A percentile compares a stretch with the other conserved stretches of the same genome.
Evolutionary conservation across 1,140 invertebrate species (phyloP).

Genomic region (Tribolium castaneum): DNA sequence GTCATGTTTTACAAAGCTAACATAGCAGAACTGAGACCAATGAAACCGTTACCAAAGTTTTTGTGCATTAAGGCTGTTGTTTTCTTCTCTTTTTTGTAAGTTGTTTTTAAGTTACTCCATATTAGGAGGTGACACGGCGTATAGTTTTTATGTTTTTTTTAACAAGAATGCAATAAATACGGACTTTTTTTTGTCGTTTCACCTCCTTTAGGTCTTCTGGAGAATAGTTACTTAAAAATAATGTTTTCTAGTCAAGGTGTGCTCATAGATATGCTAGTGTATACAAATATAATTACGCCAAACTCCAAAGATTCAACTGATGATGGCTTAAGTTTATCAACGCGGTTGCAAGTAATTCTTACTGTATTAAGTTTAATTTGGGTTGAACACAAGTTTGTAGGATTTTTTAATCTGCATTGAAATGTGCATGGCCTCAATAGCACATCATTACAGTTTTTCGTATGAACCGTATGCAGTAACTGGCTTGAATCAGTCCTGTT

Average conservation of each 20-base stretch:
- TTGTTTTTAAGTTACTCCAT: neutral
- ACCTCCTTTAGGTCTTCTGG: too few species aligned
- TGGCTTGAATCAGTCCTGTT: slow-evolving; percentile 67
- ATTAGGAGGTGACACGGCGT: too few species aligned
- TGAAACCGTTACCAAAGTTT: slow-evolving; percentile 95
- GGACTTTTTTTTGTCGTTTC: too few species aligned
- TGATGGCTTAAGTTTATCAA: slow-evolving; percentile 77
- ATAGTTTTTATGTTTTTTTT: too few species aligned
- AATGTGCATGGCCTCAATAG: slow-evolving; percentile 96
- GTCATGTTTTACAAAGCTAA: slow-evolving; percentile 94
- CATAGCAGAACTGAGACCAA: slow-evolving; percentile 85
- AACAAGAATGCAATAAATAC: too few species aligned
- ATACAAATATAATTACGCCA: slow-evolving; percentile 78
- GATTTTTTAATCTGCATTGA: slow-evolving; percentile 97
- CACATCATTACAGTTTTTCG: slow-evolving; percentile 95
- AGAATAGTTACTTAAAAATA: slow-evolving; percentile 43
- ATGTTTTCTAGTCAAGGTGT: slow-evolving; percentile 87
- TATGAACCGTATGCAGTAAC: slow-evolving; percentile 84
- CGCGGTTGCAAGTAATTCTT: slow-evolving; percentile 80
- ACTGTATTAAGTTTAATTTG: slow-evolving; percentile 42
- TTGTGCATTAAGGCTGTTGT: slow-evolving; percentile 98
- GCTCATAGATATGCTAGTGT: slow-evolving; percentile 87
- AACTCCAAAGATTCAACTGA: slow-evolving; percentile 73
- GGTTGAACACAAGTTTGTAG: slow-evolving; percentile 65
- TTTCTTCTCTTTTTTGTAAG: slow-evolving; percentile 98